A percentile compares a stretch with the other conserved stretches of the same genome.
Evolutionary conservation across 2,113 vertebrate genomes (phyloP).

Genomic region (Strix uralensis): DNA sequence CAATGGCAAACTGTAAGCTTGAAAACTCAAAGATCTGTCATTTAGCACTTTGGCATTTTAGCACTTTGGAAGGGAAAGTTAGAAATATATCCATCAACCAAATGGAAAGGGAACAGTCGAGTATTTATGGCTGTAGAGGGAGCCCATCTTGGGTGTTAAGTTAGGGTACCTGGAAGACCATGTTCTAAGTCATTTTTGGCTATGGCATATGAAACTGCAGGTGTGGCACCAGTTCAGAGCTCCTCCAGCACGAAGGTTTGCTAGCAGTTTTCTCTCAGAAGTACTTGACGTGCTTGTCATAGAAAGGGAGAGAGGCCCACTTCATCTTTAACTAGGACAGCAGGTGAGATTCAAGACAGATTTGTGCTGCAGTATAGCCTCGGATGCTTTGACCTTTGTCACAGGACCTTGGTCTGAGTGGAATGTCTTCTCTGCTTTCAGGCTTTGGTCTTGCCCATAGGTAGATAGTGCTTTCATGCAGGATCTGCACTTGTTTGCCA

Average conservation of each 20-base stretch:
- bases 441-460: background rate
- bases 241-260: background rate
- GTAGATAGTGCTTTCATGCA: background rate
- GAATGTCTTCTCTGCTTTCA: background rate
- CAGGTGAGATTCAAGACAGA: background rate
- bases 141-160: background rate
- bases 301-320: background rate
- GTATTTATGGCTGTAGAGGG: background rate
- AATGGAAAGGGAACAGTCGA: background rate
- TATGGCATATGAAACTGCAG: background rate
- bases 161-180: background rate
- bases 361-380: background rate
- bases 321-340: background rate
- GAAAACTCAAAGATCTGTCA: background rate
- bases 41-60: background rate
- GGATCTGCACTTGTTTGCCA: background rate
- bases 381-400: background rate
- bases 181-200: background rate
- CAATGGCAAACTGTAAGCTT: background rate
- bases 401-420: background rate
- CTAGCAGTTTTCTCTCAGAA: background rate
- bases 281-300: background rate
- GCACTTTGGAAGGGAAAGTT: background rate
- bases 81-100: background rate
- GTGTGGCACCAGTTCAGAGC: background rate